A percentile compares a stretch with the other conserved stretches of the same genome.
These are phyloP conservation scores for Ophion obscuratus DNA, from an alignment of 2,888 invertebrate species.

Conservation along the genomic window DNA sequence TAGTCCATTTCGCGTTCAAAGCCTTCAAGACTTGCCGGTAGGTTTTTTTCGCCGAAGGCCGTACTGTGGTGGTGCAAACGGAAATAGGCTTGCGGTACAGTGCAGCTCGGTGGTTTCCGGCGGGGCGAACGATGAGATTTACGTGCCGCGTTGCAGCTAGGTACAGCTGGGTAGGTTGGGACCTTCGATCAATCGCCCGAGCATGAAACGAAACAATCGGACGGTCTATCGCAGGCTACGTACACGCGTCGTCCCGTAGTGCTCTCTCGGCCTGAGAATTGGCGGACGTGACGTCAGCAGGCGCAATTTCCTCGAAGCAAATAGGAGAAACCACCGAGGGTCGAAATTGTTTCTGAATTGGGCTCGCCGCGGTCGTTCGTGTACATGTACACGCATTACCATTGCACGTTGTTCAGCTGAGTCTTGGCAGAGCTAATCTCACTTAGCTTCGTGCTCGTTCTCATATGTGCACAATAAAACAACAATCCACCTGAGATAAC, in stretches of 20 bases:
- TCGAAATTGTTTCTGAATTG: constrained; percentile 79
- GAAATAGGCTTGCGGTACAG: constrained; percentile 36
- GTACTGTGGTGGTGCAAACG: constrained; percentile 4
- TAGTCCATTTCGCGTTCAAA: neutral
- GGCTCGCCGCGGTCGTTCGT: constrained; percentile 25
- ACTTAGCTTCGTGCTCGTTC: constrained; percentile 72
- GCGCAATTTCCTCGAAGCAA: constrained; percentile 82
- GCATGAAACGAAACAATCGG: constrained; percentile 61
- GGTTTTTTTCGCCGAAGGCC: neutral
- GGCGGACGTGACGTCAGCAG: constrained; percentile 83
- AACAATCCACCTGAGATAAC: neutral
- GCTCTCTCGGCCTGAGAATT: constrained; percentile 70
- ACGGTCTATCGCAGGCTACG: constrained; percentile 44
- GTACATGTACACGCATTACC: neutral
- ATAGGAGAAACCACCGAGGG: constrained; percentile 82
- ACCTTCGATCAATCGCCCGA: constrained; percentile 53
- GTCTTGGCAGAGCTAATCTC: constrained; percentile 52
- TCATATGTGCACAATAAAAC: neutral
- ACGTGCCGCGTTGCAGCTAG: neutral
- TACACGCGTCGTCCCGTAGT: constrained; percentile 23
- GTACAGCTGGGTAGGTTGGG: constrained; percentile 3
- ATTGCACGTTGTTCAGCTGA: neutral
- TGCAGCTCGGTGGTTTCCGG: constrained; percentile 40
- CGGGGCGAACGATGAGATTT: constrained; percentile 34
- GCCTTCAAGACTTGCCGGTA: neutral